Percentiles rank a stretch among this genome's conserved stretches.
These are phyloP conservation scores for Capreolus pygargus DNA, from an alignment of 2,113 vertebrate species.

Conservation along the genomic window DNA sequence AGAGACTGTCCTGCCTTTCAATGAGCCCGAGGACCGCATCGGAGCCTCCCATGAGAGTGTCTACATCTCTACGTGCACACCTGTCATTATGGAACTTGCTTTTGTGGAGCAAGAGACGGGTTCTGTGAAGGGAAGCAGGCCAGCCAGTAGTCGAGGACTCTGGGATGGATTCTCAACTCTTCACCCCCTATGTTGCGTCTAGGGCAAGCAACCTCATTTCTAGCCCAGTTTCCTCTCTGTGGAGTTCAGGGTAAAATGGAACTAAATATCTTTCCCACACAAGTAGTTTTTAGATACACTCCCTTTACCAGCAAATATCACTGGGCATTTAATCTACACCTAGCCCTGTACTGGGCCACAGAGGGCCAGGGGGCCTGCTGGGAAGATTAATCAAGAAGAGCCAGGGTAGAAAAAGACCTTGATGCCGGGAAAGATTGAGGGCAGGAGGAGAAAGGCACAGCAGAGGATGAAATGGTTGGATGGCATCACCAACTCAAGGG, in stretches of 20 bases:
- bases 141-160: background rate
- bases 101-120: background rate
- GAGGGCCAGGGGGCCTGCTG: background rate
- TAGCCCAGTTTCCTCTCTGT: background rate
- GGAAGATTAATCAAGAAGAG: background rate
- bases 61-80: accelerated
- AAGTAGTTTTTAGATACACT: background rate
- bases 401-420: background rate
- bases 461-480: background rate
- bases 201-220: background rate
- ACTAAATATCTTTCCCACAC: background rate
- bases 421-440: background rate
- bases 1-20: background rate
- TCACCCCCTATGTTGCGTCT: background rate
- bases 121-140: background rate
- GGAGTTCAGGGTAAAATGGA: background rate
- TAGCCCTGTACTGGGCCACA: background rate
- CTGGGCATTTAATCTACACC: background rate
- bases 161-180: background rate
- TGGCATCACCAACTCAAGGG: background rate
- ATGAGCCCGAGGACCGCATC: accelerated
- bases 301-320: background rate
- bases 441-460: background rate
- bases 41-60: background rate
- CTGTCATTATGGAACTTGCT: background rate